Evolutionary conservation across 2,888 invertebrate species (phyloP).

Genomic region (Ectemnius continuus): DNA sequence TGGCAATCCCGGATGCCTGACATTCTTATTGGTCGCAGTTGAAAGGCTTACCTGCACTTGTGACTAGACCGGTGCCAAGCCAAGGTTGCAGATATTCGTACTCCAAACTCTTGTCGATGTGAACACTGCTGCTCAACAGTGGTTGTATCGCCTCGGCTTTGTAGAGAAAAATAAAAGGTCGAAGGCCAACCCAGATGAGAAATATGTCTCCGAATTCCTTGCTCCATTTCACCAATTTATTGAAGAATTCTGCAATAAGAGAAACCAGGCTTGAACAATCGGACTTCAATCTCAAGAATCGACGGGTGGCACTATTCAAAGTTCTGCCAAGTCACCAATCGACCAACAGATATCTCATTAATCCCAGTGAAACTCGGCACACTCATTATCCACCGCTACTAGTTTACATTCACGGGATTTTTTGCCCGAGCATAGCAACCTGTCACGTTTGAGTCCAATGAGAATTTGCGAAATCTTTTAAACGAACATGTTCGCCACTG

Average conservation of each 20-base stretch:
- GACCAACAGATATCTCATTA: background rate
- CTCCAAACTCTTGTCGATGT: conserved; percentile 76
- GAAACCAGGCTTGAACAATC: no score
- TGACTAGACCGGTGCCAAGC: conserved; percentile 75
- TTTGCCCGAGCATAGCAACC: no score
- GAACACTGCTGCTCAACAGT: conserved; percentile 71
- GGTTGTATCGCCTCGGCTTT: conserved; percentile 72
- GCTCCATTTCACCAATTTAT: conserved; percentile 68
- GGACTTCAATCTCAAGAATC: no score
- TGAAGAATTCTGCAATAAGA: conserved; percentile 71
- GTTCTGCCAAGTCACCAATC: no score
- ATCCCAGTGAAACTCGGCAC: no score
- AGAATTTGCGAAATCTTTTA: no score
- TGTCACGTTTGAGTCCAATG: no score
- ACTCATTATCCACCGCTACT: no score
- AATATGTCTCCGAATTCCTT: conserved; percentile 71
- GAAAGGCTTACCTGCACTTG: conserved; percentile 68
- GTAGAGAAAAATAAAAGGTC: conserved; percentile 75
- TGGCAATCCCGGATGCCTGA: no score
- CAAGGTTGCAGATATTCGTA: conserved; percentile 73
- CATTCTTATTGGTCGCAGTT: background rate
- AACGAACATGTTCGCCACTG: no score
- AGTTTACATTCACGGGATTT: no score
- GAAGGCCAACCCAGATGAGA: conserved; percentile 73
- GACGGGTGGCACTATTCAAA: no score